Percentiles rank a stretch among this genome's conserved stretches.
These are phyloP conservation scores for Engraulis encrasicolus DNA, from an alignment of 2,113 vertebrate species.

Conservation along the genomic window DNA sequence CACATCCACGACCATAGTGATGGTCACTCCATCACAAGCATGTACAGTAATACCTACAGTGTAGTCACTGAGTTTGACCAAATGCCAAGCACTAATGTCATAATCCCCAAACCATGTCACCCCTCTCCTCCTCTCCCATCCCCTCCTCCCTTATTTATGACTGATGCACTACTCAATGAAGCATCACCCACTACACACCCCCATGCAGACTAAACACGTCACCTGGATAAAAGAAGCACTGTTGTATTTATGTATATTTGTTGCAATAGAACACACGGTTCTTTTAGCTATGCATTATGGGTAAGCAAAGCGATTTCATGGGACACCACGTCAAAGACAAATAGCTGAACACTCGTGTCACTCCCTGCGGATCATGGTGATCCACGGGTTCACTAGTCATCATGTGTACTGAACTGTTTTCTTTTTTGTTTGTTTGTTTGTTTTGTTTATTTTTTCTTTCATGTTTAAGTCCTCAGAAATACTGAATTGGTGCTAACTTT, in stretches of 20 bases:
- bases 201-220: neutral
- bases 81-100: neutral
- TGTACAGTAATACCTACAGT: too few relatives aligned
- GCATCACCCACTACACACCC: neutral
- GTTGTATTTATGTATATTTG: neutral
- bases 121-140: neutral
- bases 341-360: neutral
- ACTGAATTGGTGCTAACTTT: slow-evolving; percentile 10
- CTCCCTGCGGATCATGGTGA: neutral
- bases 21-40: too few relatives aligned
- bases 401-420: neutral
- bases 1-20: too few relatives aligned
- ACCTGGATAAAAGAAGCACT: slow-evolving; percentile 2
- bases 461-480: slow-evolving; percentile 7
- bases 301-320: neutral
- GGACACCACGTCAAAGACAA: neutral
- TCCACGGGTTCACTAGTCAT: neutral
- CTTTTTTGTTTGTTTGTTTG: too few relatives aligned
- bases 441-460: neutral
- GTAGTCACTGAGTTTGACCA: neutral
- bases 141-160: neutral
- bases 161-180: slow-evolving; percentile 1
- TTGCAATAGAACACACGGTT: neutral
- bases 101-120: too few relatives aligned
- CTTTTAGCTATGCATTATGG: slow-evolving; percentile 15